Evolutionary conservation across 2,113 vertebrate genomes (phyloP).

Genomic region (Zosterops japonicus): DNA sequence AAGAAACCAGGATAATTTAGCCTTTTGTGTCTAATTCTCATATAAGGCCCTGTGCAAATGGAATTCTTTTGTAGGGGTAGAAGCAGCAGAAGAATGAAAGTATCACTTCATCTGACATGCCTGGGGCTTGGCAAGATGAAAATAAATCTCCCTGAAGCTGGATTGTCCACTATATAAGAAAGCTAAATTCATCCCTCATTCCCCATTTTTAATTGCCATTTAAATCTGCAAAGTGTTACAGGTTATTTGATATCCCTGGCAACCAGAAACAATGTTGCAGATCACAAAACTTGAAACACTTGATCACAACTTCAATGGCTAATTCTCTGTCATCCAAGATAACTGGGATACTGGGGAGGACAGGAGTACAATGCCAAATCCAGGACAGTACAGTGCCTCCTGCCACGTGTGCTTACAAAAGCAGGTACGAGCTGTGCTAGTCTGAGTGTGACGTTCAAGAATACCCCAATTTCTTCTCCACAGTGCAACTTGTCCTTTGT

Average conservation of each 20-base stretch:
- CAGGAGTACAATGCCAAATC: not conserved
- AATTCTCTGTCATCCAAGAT: not conserved
- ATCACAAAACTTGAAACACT: not conserved
- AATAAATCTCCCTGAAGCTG: not conserved
- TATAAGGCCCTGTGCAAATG: not conserved
- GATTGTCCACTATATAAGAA: not conserved
- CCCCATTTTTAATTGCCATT: not conserved
- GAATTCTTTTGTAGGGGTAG: not conserved
- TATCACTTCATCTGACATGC: not conserved
- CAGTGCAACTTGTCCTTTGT: not conserved
- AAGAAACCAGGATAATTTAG: not conserved
- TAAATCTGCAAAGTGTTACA: not conserved
- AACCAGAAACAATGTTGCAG: not conserved
- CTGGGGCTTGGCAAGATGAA: not conserved
- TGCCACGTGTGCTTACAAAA: not conserved
- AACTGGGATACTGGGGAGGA: not conserved
- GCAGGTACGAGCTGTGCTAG: not conserved
- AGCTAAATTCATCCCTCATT: not conserved
- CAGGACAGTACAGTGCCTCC: slow-evolving; percentile 14
- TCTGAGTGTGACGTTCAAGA: not conserved
- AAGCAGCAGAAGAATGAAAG: not conserved
- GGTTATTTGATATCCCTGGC: not conserved
- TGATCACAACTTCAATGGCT: not conserved
- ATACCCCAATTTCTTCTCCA: not conserved
- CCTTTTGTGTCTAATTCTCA: not conserved